These are phyloP conservation scores for Nixonia krombeini DNA, from an alignment of 1,140 invertebrate genomes.

Conservation along the genomic window DNA sequence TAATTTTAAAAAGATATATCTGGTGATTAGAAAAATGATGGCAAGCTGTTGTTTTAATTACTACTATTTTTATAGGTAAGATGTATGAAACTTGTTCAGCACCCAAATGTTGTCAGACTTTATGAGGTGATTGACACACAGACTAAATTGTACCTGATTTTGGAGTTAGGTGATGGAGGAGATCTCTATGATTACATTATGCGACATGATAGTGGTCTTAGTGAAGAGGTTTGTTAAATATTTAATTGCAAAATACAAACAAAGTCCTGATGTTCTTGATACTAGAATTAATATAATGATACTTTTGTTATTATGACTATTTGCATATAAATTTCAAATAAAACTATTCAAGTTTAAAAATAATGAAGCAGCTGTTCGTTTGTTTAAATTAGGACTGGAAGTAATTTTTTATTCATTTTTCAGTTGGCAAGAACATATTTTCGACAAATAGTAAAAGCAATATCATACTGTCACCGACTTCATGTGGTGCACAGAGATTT, in stretches of 20 bases:
- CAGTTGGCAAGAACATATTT: constrained; percentile 93
- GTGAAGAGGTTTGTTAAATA: constrained; percentile 69
- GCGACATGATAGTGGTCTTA: constrained; percentile 89
- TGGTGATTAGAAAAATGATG: too few relatives aligned
- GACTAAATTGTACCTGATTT: constrained; percentile 94
- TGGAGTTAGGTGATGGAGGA: constrained; percentile 98
- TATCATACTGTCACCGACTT: constrained; percentile 97
- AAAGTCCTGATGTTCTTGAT: too few relatives aligned
- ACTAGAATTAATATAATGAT: too few relatives aligned
- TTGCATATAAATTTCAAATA: too few relatives aligned
- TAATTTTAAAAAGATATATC: constrained; percentile 58
- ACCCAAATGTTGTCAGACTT: constrained; percentile 97
- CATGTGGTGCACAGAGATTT: constrained; percentile 96
- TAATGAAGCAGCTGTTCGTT: too few relatives aligned
- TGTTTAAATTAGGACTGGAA: too few relatives aligned
- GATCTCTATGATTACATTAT: constrained; percentile 99
- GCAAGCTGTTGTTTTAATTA: too few relatives aligned
- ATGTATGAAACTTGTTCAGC: constrained; percentile 99
- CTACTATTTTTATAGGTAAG: constrained; percentile 88
- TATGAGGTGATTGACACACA: constrained; percentile 99
- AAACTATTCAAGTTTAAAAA: too few relatives aligned
- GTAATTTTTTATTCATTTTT: constrained; percentile 21
- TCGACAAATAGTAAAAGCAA: constrained; percentile 95
- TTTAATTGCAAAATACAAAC: too few relatives aligned
- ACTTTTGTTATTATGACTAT: too few relatives aligned